A percentile compares a stretch with the other conserved stretches of the same genome.
Evolutionary conservation across 2,888 invertebrate genomes (phyloP).

Genomic region (Sminthurinus aureus): DNA sequence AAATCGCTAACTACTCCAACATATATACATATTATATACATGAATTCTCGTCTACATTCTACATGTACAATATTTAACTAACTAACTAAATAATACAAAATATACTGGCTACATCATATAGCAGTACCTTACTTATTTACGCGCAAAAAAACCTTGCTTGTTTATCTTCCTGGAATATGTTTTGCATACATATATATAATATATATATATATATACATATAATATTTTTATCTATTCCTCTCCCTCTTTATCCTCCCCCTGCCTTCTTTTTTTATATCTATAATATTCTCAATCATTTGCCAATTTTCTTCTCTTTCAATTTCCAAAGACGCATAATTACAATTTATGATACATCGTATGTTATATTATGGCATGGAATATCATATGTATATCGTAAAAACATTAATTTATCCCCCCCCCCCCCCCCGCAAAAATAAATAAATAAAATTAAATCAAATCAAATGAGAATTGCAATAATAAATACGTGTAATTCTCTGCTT

Average conservation of each 20-base stretch:
- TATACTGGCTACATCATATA: not conserved
- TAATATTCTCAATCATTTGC: no score
- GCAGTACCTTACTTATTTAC: not conserved
- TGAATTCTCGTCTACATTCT: not conserved
- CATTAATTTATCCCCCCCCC: no score
- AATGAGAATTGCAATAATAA: no score
- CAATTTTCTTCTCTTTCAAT: no score
- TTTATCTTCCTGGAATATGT: slow-evolving; percentile 13
- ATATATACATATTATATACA: not conserved
- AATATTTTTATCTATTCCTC: not conserved
- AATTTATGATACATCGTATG: no score
- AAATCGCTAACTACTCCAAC: not conserved
- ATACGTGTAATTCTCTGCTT: no score
- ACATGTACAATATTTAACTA: not conserved
- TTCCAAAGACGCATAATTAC: no score
- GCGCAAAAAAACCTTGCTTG: not conserved
- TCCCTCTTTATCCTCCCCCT: not conserved
- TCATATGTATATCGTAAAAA: no score
- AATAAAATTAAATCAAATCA: no score
- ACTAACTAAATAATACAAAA: not conserved
- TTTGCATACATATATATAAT: not conserved
- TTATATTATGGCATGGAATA: no score
- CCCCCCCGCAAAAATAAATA: no score
- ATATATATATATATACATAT: no score
- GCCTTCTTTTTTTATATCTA: not conserved